These are phyloP conservation scores for Protobothrops mucrosquamatus DNA, from an alignment of 2,113 vertebrate species.

Conservation along the genomic window DNA sequence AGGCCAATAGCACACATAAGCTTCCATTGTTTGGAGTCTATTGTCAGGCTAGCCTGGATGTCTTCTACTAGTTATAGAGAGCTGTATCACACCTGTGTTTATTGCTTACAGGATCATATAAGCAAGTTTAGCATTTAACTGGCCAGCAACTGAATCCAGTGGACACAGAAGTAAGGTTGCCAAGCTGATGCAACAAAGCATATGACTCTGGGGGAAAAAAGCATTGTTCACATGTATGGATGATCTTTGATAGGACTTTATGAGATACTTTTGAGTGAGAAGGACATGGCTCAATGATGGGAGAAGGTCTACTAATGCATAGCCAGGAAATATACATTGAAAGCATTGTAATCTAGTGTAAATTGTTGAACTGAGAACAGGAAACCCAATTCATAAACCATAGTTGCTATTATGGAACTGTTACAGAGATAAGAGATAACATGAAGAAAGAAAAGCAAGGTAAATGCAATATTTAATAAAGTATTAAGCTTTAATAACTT, in stretches of 20 bases:
- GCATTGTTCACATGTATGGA: not conserved
- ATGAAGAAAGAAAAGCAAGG: not conserved
- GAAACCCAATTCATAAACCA: not conserved
- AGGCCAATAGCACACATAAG: not conserved
- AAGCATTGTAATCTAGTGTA: not conserved
- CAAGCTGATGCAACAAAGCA: not conserved
- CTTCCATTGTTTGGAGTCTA: not conserved
- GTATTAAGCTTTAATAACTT: not conserved
- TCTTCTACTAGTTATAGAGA: not conserved
- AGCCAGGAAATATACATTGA: not conserved
- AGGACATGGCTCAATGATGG: not conserved
- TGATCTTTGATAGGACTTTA: not conserved
- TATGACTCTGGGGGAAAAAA: not conserved
- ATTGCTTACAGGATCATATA: not conserved
- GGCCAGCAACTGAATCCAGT: not conserved
- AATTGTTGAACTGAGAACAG: not conserved
- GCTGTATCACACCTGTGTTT: not conserved
- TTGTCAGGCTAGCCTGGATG: not conserved
- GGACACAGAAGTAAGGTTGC: not conserved
- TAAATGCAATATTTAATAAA: not conserved
- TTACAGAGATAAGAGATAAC: not conserved
- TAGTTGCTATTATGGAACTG: not conserved
- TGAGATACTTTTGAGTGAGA: not conserved
- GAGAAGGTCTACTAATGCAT: not conserved
- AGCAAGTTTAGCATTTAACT: not conserved